Conservation (phyloP, 2,888 invertebrate species). For the Nomada ferruginata region DNA sequence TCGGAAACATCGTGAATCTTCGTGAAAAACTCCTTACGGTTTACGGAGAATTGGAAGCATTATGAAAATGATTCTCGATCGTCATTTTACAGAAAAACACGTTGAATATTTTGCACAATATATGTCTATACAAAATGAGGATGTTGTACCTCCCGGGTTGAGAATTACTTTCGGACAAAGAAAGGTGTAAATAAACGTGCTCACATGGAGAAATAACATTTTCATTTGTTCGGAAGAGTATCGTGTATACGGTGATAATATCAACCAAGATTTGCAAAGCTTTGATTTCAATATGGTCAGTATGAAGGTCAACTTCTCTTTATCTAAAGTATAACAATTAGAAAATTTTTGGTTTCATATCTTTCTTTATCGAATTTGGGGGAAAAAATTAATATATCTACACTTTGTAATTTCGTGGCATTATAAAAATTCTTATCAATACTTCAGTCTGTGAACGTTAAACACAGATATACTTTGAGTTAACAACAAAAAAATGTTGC, state of each 20-base stretch:
- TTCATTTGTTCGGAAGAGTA: constrained; percentile 35
- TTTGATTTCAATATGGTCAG: constrained; percentile 64
- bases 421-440: neutral
- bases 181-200: constrained; percentile 19
- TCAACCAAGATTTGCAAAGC: constrained; percentile 49
- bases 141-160: constrained; percentile 32
- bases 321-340: constrained; percentile 8
- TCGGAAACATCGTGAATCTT: constrained; percentile 37
- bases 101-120: constrained; percentile 9
- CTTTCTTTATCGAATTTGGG: neutral
- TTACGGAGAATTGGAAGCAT: constrained; percentile 6
- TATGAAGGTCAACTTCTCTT: constrained; percentile 43
- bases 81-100: constrained; percentile 7
- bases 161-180: constrained; percentile 20
- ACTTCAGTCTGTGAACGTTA: neutral
- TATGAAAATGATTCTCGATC: constrained; percentile 7
- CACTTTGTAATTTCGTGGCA: neutral
- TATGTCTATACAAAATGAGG: constrained; percentile 22
- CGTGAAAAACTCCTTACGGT: constrained; percentile 27
- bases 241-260: constrained; percentile 16
- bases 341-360: neutral
- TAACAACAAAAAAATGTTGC: constrained; percentile 38
- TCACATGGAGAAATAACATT: constrained; percentile 24
- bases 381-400: neutral
- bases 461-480: neutral